Evolutionary conservation across 2,113 vertebrate genomes (phyloP), one percentile per base, ranked within the genome.

Genomic region (Cryptotis parvus): DNA sequence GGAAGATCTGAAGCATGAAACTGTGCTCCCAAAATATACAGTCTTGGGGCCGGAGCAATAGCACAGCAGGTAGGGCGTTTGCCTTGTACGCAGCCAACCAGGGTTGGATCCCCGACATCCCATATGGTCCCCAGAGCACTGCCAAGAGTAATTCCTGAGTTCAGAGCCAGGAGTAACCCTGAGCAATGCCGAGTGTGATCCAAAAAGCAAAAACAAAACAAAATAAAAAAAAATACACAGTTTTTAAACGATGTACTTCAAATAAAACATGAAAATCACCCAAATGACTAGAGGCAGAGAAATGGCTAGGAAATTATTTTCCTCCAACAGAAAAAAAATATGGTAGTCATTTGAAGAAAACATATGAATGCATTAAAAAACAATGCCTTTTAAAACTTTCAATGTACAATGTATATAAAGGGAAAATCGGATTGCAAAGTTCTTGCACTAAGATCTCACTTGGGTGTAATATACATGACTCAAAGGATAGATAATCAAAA

Each of bases 381-480:
- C 61, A 1, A 68, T 79, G 31, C 84, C 41, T 15, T 82, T 65
- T 76, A 74, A 88, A 65, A 3, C 61, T 52, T 37, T 79, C 61
- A 82, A 31, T 35, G 78, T 78, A 68, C 39, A 20, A 20, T 76
- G 10, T 49, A 55, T 85, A 72, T 16, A 1, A 1, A 69, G 66
- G 39, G 20, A 73, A 82, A 89, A 76, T 16, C 33, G 82, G 43
- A 27, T 66, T 70, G 45, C 37, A 78, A 78, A 93, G 5, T 74
- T 77, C 76, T 65, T n/a, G 45, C 37, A 66, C 52, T 75, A 41
- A 29, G 9, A 63, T 84, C 49, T 3, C 31, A 75, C 76, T 88
- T 87, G 80, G 20, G 33, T 68, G 78, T 49, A 87, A 72, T 58
- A 88, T 68, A 84, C 68, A 52, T 61, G 24, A 61, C 88, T 86